Base-by-base conservation (phyloP, 2,113 vertebrate genomes). In the Holacanthus passer region DNA sequence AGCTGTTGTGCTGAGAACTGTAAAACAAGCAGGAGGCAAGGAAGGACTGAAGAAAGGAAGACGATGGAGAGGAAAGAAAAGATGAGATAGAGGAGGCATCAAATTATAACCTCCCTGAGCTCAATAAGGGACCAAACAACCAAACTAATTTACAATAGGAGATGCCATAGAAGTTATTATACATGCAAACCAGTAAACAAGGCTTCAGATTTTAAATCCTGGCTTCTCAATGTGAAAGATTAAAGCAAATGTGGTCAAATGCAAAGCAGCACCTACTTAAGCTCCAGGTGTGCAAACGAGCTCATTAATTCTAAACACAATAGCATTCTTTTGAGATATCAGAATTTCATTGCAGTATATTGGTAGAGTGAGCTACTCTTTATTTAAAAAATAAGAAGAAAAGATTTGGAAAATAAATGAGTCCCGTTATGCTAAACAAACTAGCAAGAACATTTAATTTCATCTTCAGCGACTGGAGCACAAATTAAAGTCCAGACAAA, bases 241-340 rank as follows among this genome's bases (percentile, higher is more conserved):
- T 7, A 17, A 41, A 39, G 31, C 10, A 9, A 41, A 20, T 22
- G 11, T 19, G 37, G 32, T 24, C 5, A 43, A 53, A 43, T 7
- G 2, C 4, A 16, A 64, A 50, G 10, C 12, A 35, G 45, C 24
- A 1, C 35, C 39, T 32, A 1, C 7, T 45, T 0, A 5, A 45
- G 41, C 32, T 16, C 47, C 90, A 90, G 88, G 82, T 90, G 90
- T 27, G 2, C 45, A 41, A 47, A 79, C 16, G 7, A 72, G 43
- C 64, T 22, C 48, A 85, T 91, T 53, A 41, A 27, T 35, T 60
- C 17, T 13, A 14, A 48, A 62, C 68, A 3, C 8, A 60, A 8
- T 1, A n/a, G 27, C 17, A 20, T 43, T 22, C n/a, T n/a, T n/a
- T n/a, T n/a, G n/a, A n/a, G n/a, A n/a, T n/a, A n/a, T n/a, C n/a